Conservation (phyloP, 1,140 invertebrate genomes). For the Mylabris phalerata region DNA sequence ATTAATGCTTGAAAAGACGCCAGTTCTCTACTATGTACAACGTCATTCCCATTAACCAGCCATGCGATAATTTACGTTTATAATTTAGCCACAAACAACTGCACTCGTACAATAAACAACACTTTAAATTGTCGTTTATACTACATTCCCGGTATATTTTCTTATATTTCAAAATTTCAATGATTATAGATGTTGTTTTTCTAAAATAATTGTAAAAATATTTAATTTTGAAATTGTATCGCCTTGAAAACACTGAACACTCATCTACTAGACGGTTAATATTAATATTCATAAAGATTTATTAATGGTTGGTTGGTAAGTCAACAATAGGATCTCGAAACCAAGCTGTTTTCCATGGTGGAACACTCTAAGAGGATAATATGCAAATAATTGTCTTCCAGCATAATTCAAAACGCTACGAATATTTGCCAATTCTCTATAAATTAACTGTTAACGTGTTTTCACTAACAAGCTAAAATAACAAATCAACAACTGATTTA, state of each 20-base stretch:
- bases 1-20: conserved; percentile 2
- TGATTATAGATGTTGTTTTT: no score
- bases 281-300: conserved; percentile 15
- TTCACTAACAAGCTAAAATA: no score
- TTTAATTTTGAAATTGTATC: no score
- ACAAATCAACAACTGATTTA: no score
- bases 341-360: conserved; percentile 5
- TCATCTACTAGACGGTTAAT: not conserved
- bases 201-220: no score
- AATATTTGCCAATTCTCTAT: not conserved
- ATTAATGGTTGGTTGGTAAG: conserved; percentile 4
- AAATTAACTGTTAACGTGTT: not conserved
- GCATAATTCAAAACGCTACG: not conserved
- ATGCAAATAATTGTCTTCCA: conserved; percentile 11
- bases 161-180: no score
- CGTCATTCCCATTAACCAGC: not conserved
- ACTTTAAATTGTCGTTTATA: not conserved
- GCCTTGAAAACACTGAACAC: not conserved
- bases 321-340: conserved; percentile 1
- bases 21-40: not conserved
- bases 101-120: not conserved
- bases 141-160: no score
- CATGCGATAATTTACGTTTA: not conserved
- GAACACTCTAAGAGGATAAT: conserved; percentile 7
- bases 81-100: conserved; percentile 7